Evolutionary conservation across 2,797 vertebrate genomes (phyloP).

Genomic region (Ptychobarbus kaznakovi): DNA sequence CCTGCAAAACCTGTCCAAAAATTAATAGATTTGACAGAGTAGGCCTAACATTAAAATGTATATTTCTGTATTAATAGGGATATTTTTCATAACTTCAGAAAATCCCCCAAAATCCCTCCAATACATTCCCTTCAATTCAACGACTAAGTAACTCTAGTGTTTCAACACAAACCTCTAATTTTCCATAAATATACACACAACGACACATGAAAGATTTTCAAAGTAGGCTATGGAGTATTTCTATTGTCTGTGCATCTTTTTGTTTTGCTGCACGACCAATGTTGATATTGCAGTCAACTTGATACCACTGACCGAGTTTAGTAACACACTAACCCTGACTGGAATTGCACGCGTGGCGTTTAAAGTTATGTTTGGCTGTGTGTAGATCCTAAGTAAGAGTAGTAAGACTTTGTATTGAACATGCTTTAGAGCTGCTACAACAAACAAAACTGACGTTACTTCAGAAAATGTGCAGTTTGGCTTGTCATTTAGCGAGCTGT

Average conservation of each 20-base stretch:
- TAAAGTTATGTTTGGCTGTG: constrained; percentile 23
- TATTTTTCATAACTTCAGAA: background rate
- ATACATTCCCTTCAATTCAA: background rate
- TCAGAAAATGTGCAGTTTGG: background rate
- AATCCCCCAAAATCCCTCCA: background rate
- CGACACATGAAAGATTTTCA: background rate
- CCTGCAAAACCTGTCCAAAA: background rate
- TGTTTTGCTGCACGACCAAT: background rate
- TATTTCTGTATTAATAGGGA: background rate
- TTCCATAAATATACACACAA: background rate
- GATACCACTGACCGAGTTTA: background rate
- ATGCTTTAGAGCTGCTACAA: too few species aligned
- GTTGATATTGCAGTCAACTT: background rate
- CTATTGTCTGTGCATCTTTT: background rate
- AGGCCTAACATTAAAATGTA: background rate
- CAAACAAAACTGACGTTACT: background rate
- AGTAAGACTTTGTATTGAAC: background rate
- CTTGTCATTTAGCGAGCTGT: background rate
- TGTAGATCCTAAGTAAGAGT: background rate
- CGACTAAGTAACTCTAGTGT: background rate
- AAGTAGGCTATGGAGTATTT: background rate
- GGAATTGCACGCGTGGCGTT: background rate
- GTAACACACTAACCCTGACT: constrained; percentile 2
- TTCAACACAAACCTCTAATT: background rate
- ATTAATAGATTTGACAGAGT: background rate